Conservation (phyloP, 2,888 invertebrate genomes). For the Tortrix viridana region DNA sequence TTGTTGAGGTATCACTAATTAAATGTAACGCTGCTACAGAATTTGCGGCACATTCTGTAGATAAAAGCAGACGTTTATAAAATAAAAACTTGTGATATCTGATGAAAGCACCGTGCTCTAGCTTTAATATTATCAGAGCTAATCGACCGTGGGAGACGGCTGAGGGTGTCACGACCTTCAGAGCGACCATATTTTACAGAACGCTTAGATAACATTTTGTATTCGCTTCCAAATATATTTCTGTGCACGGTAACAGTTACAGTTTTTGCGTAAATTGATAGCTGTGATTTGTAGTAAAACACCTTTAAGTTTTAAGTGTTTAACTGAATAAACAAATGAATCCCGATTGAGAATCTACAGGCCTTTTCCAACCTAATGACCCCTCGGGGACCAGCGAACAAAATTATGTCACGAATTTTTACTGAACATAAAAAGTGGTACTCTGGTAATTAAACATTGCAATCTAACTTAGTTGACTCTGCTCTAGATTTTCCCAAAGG, state of each 20-base stretch:
- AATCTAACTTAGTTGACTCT: not conserved
- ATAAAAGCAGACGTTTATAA: not conserved
- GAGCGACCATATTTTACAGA: not conserved
- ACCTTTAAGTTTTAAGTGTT: too few relatives aligned
- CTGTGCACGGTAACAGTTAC: not conserved
- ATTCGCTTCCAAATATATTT: not conserved
- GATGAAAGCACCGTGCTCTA: conserved; percentile 12
- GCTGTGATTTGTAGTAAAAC: too few relatives aligned
- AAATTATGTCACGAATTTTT: not conserved
- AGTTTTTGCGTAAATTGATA: not conserved
- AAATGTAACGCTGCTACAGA: too few relatives aligned
- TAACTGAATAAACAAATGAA: too few relatives aligned
- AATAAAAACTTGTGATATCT: not conserved
- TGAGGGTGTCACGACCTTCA: conserved; percentile 24
- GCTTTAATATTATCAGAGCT: conserved; percentile 14
- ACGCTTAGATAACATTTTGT: conserved; percentile 3
- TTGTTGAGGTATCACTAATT: too few relatives aligned
- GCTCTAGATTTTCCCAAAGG: too few relatives aligned
- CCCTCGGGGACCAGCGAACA: not conserved
- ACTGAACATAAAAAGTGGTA: not conserved
- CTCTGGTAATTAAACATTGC: not conserved
- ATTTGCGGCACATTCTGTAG: not conserved
- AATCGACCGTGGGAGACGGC: conserved; percentile 24
- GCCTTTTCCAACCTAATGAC: not conserved
- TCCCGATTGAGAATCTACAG: not conserved